Conservation (phyloP, 2,888 invertebrate species). For the Dryococelus australis region DNA sequence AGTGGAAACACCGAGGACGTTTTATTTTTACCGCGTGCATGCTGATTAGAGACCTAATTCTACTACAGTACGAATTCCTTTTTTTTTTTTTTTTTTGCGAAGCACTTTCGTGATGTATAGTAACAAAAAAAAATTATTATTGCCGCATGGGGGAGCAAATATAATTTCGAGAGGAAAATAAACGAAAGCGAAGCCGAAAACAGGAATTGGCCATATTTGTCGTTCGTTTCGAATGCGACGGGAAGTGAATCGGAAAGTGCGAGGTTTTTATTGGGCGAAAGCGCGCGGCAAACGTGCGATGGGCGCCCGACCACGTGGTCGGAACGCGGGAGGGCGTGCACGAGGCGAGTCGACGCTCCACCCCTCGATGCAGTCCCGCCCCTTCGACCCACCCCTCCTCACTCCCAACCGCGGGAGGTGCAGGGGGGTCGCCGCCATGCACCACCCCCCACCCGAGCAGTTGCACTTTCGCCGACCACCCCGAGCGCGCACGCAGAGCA, state of each 20-base stretch:
- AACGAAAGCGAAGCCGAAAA: not conserved
- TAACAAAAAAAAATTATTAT: not conserved
- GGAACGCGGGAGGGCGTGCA: not conserved
- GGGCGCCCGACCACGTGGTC: not conserved
- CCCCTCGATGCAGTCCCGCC: not conserved
- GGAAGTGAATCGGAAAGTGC: not conserved
- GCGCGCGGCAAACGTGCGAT: not conserved
- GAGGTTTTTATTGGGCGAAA: not conserved
- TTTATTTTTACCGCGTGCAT: not conserved
- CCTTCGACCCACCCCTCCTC: not conserved
- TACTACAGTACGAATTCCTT: not conserved
- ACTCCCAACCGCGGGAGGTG: not conserved
- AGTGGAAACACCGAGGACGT: not conserved
- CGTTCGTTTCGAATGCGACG: not conserved
- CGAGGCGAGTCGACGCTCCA: not conserved
- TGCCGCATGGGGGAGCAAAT: not conserved
- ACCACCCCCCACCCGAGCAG: not conserved
- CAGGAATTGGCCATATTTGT: constrained; percentile 1
- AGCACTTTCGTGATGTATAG: not conserved
- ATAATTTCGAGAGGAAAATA: not conserved
- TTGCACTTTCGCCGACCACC: too few species aligned
- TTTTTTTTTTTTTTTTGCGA: not conserved
- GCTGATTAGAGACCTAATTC: not conserved
- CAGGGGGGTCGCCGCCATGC: not conserved
- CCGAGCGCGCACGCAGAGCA: too few species aligned